Evolutionary conservation across 2,888 invertebrate species (phyloP), one percentile per base, ranked within the genome.

Genomic region (Caenorhabditis sp.): DNA sequence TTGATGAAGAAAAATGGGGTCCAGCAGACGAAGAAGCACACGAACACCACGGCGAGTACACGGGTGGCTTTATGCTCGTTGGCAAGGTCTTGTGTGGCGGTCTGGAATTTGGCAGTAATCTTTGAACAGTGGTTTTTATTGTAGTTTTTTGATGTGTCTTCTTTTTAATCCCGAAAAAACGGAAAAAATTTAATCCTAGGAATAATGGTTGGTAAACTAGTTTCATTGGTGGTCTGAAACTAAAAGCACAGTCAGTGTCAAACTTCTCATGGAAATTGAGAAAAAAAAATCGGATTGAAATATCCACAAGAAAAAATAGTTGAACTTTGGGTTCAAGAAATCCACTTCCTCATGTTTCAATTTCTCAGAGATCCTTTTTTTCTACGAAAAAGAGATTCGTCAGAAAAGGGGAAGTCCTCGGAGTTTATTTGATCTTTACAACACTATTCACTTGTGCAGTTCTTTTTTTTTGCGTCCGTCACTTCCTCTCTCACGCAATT

Each of bases 1-100:
- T 97, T 97, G 14, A 96, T 94, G 8, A 96, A 95, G 93, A 97
- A 97, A 93, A 97, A 97, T 14, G 97, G 97, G n/a, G 96, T 96
- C 97, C 97, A 97, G 47, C 97, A 94, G 59, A 97, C 95, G 35
- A 97, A 96, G 92, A 97, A 97, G 0, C 96, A 96, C 93, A 96
- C 96, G 93, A 97, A 97, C 1, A 97, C 96, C 0, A 97, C 96
- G 3, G 97, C 97, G 24, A 97, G 93, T 5, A 97, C 97, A 93
- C 97, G 97, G 14, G 97, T 97, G 0, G 98, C 98, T 93, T 97
- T 97, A 92, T 97, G 97, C 92, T 98, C 92, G 77, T 88, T 91
- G 56, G 91, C 91, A 35, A 92, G 84, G 74, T 92, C 90, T 82
- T 89, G 87, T 56, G 80, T 87, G 2, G 88, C 87, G n/a, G 88